phyloP scores from a whole-genome alignment of 2,888 invertebrate genomes.

The Lepidocyrtinus sp. region DNA sequence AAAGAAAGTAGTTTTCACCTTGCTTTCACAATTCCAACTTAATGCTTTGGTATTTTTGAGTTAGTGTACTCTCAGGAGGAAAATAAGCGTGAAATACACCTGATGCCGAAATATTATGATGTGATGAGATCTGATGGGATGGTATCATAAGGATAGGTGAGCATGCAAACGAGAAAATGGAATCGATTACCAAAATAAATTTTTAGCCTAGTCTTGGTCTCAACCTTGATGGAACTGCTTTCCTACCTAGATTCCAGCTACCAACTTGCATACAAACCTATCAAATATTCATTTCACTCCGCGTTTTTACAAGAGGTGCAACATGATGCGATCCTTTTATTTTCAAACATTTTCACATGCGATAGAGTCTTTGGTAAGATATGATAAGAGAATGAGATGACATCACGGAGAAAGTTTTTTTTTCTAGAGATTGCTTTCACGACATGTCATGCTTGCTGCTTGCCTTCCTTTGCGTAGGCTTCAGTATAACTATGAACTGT shows the following conservation, averaged over 20 bases:
- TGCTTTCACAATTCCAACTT: not conserved
- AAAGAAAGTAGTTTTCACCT: too few relatives aligned
- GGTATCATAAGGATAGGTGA: too few relatives aligned
- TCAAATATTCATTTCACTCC: constrained; percentile 19
- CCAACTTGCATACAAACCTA: too few relatives aligned
- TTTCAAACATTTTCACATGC: not conserved
- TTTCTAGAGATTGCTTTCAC: not conserved
- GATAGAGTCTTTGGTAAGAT: not conserved
- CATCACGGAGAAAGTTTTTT: not conserved
- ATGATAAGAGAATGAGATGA: not conserved
- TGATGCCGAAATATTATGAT: not conserved
- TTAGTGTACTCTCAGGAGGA: not conserved
- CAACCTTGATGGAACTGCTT: too few relatives aligned
- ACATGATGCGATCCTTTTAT: not conserved
- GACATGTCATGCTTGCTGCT: not conserved
- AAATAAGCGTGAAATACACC: not conserved
- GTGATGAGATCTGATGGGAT: not conserved
- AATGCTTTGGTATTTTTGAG: not conserved
- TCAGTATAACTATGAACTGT: too few relatives aligned
- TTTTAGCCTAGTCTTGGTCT: too few relatives aligned
- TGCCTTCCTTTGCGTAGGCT: too few relatives aligned
- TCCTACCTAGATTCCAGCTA: not conserved
- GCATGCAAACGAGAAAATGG: not conserved
- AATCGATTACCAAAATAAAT: not conserved
- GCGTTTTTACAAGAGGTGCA: not conserved